Base-by-base conservation (phyloP, 2,113 vertebrate genomes). In the Eudyptes chrysolophus region DNA sequence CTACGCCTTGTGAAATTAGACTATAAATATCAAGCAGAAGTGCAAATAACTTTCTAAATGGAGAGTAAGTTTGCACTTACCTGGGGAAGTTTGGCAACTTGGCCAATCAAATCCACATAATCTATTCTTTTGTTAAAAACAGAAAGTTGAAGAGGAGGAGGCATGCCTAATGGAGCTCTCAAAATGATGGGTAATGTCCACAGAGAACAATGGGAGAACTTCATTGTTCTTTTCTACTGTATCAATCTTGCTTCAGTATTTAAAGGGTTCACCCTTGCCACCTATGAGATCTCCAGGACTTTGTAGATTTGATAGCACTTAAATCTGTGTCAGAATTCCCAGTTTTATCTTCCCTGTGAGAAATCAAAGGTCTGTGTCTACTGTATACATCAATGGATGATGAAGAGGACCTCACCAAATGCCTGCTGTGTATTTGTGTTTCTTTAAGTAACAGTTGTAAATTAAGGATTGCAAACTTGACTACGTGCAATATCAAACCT, bases 271-370 rank as follows among this genome's bases (percentile, higher is more conserved):
- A 65, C 12, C 36, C 78, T 93, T 97, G 77, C 66, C 78, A 89
- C 62, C 13, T 54, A 16, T 68, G 87, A 77, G 82, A 79, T 87
- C 38, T 70, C 61, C 58, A 49, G n/a, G 57, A 76, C 25, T 55
- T 17, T 32, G 20, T 48, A 94, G 30, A 58, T 95, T 86, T 74
- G 84, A 91, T 51, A 92, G 75, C 70, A 54, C 70, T 97, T 94
- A 83, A 66, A 72, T 87, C 11, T 52, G 30, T 87, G 38, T 48
- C 77, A 92, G 60, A 97, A 76, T 66, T 76, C 61, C 87, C 77
- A 1, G 54, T 38, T 81, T 82, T 89, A 34, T 54, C 52, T 77
- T 90, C 10, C 38, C 36, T 13, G 13, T 15, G 29, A 86, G 65
- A 96, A 97, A 94, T 65, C 87, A 87, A 92, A 84, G 46, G 21